Percentiles rank a stretch among this genome's conserved stretches.
phyloP scores from a whole-genome alignment of 2,113 vertebrate species.

The Colossoma macropomum region DNA sequence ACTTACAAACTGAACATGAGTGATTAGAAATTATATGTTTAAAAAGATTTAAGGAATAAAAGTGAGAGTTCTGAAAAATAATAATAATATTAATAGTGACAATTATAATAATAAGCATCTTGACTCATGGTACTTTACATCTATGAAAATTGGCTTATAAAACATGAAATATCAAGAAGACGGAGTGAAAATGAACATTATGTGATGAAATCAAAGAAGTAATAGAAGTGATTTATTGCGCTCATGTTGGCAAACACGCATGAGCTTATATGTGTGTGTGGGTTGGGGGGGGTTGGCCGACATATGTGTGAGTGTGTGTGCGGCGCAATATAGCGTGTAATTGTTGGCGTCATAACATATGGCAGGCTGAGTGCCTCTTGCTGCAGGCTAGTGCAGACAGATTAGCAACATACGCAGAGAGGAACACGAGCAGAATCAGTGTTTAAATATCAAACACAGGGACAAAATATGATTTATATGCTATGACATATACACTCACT shows the following conservation, averaged over 20 bases:
- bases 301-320: constrained; percentile 33
- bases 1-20: too few relatives aligned
- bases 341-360: constrained; percentile 80
- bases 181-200: too few relatives aligned
- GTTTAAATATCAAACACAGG: constrained; percentile 31
- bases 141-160: too few relatives aligned
- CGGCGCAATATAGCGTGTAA: constrained; percentile 60
- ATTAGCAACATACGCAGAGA: constrained; percentile 72
- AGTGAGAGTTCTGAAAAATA: too few relatives aligned
- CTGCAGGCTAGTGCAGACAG: constrained; percentile 83
- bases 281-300: constrained; percentile 68
- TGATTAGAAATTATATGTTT: too few relatives aligned
- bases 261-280: not conserved
- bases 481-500: not conserved
- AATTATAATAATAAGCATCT: too few relatives aligned
- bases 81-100: too few relatives aligned
- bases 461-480: constrained; percentile 23
- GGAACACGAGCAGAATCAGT: constrained; percentile 9
- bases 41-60: too few relatives aligned
- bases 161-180: too few relatives aligned
- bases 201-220: too few relatives aligned
- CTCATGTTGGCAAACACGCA: constrained; percentile 18
- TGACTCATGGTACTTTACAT: too few relatives aligned
- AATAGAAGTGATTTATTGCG: too few relatives aligned
- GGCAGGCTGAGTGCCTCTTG: constrained; percentile 82